These are phyloP conservation scores for Ctenosaura bakeri DNA, from an alignment of 2,797 vertebrate genomes.

Conservation along the genomic window DNA sequence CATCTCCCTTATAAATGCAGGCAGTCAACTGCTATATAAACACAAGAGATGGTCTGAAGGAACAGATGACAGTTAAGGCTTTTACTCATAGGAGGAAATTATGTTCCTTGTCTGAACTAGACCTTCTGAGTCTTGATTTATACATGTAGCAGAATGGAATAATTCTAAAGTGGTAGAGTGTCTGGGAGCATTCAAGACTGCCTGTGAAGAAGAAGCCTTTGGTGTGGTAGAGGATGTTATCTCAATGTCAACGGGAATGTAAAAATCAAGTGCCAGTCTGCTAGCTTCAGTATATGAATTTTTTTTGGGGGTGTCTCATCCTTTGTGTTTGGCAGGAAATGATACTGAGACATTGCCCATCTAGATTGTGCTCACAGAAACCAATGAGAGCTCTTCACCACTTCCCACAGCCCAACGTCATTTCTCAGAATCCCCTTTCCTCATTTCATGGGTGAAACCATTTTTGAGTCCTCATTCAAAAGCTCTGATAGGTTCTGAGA, in stretches of 20 bases:
- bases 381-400: background rate
- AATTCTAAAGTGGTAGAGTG: background rate
- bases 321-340: background rate
- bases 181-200: background rate
- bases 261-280: background rate
- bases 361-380: background rate
- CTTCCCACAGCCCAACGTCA: background rate
- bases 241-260: background rate
- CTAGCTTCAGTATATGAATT: background rate
- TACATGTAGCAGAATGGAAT: too few species aligned
- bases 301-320: too few species aligned
- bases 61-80: background rate
- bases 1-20: background rate
- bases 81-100: background rate
- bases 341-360: background rate
- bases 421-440: background rate
- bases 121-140: background rate
- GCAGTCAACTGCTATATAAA: background rate
- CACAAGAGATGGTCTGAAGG: background rate
- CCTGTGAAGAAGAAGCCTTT: background rate
- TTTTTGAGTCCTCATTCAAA: background rate
- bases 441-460: background rate
- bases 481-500: background rate
- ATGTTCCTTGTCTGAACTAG: background rate
- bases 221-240: background rate